Percentiles rank a stretch among this genome's conserved stretches.
Conservation (phyloP, 1,140 invertebrate species). For the Tenebrio molitor region DNA sequence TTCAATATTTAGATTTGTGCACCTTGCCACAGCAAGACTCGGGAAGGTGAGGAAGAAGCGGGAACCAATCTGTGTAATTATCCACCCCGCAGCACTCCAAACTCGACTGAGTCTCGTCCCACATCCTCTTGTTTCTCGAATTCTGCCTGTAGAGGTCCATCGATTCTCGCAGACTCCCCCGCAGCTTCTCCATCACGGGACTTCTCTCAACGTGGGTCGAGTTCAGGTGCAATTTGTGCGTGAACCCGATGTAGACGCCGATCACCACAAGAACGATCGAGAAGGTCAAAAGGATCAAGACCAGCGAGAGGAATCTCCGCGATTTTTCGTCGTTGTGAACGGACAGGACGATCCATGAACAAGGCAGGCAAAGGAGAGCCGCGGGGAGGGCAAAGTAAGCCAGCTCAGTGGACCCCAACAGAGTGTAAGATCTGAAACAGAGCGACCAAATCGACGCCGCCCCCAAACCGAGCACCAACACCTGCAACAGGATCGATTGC, state of each 20-base stretch:
- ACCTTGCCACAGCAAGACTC: slow-evolving; percentile 34
- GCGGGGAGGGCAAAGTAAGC: slow-evolving; percentile 4
- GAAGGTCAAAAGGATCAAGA: slow-evolving; percentile 6
- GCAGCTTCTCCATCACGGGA: not conserved
- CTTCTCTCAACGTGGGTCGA: not conserved
- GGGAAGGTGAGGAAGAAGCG: not conserved
- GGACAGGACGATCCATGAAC: not conserved
- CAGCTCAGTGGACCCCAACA: slow-evolving; percentile 5
- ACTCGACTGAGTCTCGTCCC: slow-evolving; percentile 45
- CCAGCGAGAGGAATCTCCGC: not conserved
- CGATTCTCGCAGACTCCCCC: not conserved
- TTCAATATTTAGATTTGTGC: not conserved
- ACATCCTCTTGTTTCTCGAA: not conserved
- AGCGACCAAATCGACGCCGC: not conserved
- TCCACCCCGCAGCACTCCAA: slow-evolving; percentile 48
- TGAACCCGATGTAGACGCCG: not conserved
- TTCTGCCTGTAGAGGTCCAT: not conserved
- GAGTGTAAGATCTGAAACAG: not conserved
- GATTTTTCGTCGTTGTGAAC: slow-evolving; percentile 18
- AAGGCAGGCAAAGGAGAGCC: not conserved
- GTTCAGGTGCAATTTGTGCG: slow-evolving; percentile 10
- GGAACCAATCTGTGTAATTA: slow-evolving; percentile 22
- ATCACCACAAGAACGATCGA: slow-evolving; percentile 4
- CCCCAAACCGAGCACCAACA: not conserved
- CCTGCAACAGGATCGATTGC: too few relatives aligned